phyloP scores from a whole-genome alignment of 2,888 invertebrate genomes.

The Adelphocoris suturalis region DNA sequence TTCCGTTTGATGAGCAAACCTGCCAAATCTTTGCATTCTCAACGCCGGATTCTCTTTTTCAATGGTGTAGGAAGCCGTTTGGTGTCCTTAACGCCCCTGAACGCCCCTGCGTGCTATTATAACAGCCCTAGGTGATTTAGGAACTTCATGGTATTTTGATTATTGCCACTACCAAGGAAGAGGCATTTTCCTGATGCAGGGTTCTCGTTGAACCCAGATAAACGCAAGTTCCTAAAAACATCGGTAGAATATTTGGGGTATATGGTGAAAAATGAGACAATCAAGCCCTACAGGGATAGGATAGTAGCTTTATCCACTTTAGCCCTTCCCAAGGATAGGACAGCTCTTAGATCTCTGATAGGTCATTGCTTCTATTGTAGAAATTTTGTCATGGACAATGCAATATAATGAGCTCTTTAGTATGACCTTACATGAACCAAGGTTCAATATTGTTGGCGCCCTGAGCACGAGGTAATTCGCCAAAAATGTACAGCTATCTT shows the following conservation, averaged over 20 bases:
- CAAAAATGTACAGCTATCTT: background rate
- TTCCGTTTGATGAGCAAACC: background rate
- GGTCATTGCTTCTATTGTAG: background rate
- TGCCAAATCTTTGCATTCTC: background rate
- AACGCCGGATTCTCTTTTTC: background rate
- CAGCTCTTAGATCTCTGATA: background rate
- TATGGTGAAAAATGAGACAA: background rate
- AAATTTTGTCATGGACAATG: background rate
- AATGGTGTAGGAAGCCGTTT: background rate
- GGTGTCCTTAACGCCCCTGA: background rate
- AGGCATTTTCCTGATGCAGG: background rate
- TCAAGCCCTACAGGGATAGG: background rate
- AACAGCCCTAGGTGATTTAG: background rate
- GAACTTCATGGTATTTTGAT: background rate
- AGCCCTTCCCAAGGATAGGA: background rate
- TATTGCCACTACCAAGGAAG: background rate
- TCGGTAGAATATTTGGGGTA: background rate
- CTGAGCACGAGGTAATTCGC: background rate
- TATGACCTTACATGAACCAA: background rate
- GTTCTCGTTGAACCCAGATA: slow-evolving; percentile 3
- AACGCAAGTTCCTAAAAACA: background rate
- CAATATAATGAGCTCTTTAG: background rate
- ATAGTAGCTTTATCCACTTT: background rate
- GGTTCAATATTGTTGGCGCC: background rate
- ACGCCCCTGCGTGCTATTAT: background rate